phyloP scores from a whole-genome alignment of 2,797 vertebrate genomes.

The Chiloscyllium punctatum region DNA sequence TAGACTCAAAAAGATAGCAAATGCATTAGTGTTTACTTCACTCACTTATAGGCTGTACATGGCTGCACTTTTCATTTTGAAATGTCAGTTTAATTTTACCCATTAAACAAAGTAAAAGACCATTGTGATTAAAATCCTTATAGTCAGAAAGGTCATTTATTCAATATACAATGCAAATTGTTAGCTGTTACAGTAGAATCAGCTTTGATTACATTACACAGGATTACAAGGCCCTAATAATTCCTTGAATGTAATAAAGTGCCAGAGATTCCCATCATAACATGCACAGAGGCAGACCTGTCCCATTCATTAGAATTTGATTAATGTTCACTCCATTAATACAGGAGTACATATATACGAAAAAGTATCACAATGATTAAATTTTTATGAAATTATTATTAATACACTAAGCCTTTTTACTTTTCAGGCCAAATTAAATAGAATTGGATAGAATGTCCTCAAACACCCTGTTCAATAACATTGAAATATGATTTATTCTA shows the following conservation, averaged over 20 bases:
- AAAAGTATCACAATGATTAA: slow-evolving; percentile 31
- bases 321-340: slow-evolving; percentile 18
- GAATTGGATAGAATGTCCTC: slow-evolving; percentile 12
- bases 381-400: not conserved
- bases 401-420: not conserved
- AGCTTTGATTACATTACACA: slow-evolving; percentile 26
- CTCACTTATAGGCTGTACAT: not conserved
- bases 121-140: slow-evolving; percentile 9
- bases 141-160: slow-evolving; percentile 12
- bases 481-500: slow-evolving; percentile 24
- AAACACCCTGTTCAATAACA: not conserved
- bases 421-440: not conserved
- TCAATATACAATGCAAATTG: not conserved
- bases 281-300: not conserved
- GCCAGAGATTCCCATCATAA: slow-evolving; percentile 25
- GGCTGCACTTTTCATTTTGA: not conserved
- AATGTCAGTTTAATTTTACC: not conserved
- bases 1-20: not conserved
- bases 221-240: slow-evolving; percentile 15
- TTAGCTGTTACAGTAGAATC: slow-evolving; percentile 26
- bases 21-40: not conserved
- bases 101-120: not conserved
- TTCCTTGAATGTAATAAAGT: slow-evolving; percentile 31
- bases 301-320: slow-evolving; percentile 14
- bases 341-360: not conserved